Conservation (phyloP, 2,888 invertebrate genomes). For the Metallyticus violacea region DNA sequence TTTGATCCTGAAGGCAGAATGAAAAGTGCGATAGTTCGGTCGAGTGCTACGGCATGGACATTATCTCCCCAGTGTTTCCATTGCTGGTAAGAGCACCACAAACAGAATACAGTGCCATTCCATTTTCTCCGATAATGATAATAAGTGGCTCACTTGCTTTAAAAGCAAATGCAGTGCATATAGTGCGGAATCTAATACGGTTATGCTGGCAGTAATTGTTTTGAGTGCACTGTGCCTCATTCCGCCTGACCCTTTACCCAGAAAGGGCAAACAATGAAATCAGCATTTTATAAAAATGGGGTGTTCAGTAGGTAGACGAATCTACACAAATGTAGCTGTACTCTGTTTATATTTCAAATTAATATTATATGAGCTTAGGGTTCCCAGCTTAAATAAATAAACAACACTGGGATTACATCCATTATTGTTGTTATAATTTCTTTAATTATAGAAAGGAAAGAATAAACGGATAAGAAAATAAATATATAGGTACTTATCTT, state of each 20-base stretch:
- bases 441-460: too few relatives aligned
- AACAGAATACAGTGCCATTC: background rate
- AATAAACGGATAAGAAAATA: too few relatives aligned
- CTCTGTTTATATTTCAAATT: too few relatives aligned
- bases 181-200: background rate
- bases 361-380: too few relatives aligned
- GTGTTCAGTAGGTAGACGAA: background rate
- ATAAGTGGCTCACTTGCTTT: constrained; percentile 1
- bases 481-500: too few relatives aligned
- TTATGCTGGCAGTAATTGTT: background rate
- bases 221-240: background rate
- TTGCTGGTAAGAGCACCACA: background rate
- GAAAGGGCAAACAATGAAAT: background rate
- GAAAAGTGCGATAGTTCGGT: background rate
- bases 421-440: too few relatives aligned
- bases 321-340: too few relatives aligned
- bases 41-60: background rate
- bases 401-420: too few relatives aligned
- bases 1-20: background rate
- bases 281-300: background rate
- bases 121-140: background rate
- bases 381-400: too few relatives aligned
- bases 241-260: background rate
- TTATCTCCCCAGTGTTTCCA: background rate
- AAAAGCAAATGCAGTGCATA: background rate